Percentiles rank a stretch among this genome's conserved stretches.
Conservation (phyloP, 2,113 vertebrate genomes). For the Octodon degus region DNA sequence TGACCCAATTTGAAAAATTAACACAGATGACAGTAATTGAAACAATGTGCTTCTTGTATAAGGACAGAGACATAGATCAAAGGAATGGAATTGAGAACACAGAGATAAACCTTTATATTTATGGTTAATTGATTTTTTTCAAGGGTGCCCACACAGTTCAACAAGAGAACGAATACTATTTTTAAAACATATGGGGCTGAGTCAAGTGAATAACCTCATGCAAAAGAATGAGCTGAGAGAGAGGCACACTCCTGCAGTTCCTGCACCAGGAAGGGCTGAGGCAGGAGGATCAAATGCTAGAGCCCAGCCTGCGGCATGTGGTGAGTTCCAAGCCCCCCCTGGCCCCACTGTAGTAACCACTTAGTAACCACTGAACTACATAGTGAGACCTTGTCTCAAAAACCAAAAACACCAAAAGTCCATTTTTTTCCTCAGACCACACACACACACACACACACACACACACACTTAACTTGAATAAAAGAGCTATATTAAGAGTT, state of each 20-base stretch:
- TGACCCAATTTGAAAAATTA: not conserved
- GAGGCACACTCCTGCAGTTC: not conserved
- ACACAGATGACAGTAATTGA: not conserved
- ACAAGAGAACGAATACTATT: not conserved
- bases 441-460: too few species aligned
- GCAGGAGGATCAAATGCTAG: not conserved
- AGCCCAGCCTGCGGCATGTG: not conserved
- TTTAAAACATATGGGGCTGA: not conserved
- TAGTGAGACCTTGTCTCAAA: not conserved
- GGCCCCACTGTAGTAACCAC: too few species aligned
- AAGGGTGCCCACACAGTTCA: not conserved
- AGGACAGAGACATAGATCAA: not conserved
- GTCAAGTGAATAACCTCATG: not conserved
- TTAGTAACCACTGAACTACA: not conserved
- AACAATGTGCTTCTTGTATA: not conserved
- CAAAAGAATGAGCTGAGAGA: not conserved
- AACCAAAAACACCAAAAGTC: not conserved
- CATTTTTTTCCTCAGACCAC: not conserved
- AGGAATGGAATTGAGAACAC: not conserved
- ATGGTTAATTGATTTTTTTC: not conserved
- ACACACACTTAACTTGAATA: not conserved
- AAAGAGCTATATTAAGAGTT: not conserved
- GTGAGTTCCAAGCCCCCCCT: not conserved
- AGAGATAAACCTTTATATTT: not conserved
- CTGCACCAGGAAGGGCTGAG: not conserved